A percentile compares a stretch with the other conserved stretches of the same genome.
phyloP scores from a whole-genome alignment of 2,797 vertebrate species.

The Alfaro cultratus region DNA sequence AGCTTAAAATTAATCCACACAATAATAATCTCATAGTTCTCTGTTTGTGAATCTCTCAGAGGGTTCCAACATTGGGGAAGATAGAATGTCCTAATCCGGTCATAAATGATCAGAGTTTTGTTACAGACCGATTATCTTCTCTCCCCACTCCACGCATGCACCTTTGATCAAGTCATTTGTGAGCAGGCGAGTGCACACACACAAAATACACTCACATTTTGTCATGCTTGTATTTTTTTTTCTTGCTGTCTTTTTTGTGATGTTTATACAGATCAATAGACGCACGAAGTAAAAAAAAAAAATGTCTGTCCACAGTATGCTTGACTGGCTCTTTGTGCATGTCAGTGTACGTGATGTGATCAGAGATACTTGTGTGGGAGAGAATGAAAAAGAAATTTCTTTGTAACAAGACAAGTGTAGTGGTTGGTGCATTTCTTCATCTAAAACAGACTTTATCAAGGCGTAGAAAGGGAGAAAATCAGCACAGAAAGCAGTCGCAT shows the following conservation, averaged over 20 bases:
- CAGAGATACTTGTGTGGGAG: slow-evolving; percentile 47
- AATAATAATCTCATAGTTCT: slow-evolving; percentile 54
- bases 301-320: neutral
- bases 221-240: neutral
- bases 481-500: neutral
- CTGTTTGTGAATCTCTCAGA: slow-evolving; percentile 39
- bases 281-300: neutral
- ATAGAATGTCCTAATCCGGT: slow-evolving; percentile 60
- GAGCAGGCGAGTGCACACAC: neutral
- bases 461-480: neutral
- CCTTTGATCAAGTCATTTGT: slow-evolving; percentile 49
- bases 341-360: slow-evolving; percentile 21
- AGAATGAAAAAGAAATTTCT: slow-evolving; percentile 48
- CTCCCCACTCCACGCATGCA: slow-evolving; percentile 40
- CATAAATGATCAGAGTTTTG: slow-evolving; percentile 62
- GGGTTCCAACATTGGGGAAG: slow-evolving; percentile 40
- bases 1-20: slow-evolving; percentile 68
- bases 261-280: slow-evolving; percentile 24
- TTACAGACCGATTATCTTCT: slow-evolving; percentile 58
- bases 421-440: slow-evolving; percentile 57
- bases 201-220: slow-evolving; percentile 8
- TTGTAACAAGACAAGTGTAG: slow-evolving; percentile 53
- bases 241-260: slow-evolving; percentile 13
- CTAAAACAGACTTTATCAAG: slow-evolving; percentile 5
- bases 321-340: neutral